A percentile compares a stretch with the other conserved stretches of the same genome.
phyloP scores from a whole-genome alignment of 2,797 vertebrate genomes.

The Paramormyrops hopkinsi region DNA sequence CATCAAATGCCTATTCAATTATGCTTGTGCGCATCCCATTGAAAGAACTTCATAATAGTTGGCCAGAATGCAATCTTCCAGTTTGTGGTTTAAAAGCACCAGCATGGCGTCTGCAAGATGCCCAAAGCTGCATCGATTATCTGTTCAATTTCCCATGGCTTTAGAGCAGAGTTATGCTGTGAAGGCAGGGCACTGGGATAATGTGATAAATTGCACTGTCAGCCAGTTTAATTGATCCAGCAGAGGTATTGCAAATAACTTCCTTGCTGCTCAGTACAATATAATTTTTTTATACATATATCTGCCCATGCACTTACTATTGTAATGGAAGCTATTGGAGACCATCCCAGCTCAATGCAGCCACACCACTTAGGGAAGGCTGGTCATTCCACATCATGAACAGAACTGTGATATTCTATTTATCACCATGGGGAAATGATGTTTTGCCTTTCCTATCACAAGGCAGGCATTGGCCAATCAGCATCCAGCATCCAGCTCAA shows the following conservation, averaged over 20 bases:
- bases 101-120: not conserved
- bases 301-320: not conserved
- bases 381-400: not conserved
- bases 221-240: slow-evolving; percentile 9
- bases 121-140: not conserved
- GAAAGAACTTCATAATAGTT: not conserved
- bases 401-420: not conserved
- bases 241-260: not conserved
- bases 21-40: not conserved
- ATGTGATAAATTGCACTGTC: slow-evolving; percentile 16
- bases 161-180: not conserved
- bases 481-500: not conserved
- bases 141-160: slow-evolving; percentile 5
- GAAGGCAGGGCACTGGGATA: not conserved
- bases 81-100: slow-evolving; percentile 12
- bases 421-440: not conserved
- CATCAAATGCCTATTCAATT: not conserved
- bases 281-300: not conserved
- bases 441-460: not conserved
- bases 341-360: not conserved
- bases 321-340: not conserved
- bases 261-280: not conserved
- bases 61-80: not conserved
- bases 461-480: not conserved
- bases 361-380: not conserved